Conservation (phyloP, 2,888 invertebrate genomes). For the Megastigmus dorsalis region DNA sequence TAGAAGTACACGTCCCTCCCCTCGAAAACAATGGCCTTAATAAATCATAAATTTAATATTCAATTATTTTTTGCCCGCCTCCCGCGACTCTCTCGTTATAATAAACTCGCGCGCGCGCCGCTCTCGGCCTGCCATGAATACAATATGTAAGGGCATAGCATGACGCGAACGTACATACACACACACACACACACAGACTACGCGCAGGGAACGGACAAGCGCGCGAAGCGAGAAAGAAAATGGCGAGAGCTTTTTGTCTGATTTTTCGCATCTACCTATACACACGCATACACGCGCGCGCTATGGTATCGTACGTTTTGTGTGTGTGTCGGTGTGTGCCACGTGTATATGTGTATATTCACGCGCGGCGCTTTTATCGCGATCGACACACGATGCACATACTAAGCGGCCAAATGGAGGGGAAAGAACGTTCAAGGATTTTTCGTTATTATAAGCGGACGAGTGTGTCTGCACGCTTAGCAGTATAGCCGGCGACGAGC, state of each 20-base stretch:
- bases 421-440: slow-evolving; percentile 21
- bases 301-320: neutral
- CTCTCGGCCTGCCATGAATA: slow-evolving; percentile 2
- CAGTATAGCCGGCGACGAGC: neutral
- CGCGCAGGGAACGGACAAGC: neutral
- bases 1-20: too few species aligned
- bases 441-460: slow-evolving; percentile 16
- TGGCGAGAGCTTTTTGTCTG: slow-evolving; percentile 15
- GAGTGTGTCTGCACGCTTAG: too few species aligned
- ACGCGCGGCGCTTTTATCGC: slow-evolving; percentile 34
- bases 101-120: neutral
- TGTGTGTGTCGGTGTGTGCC: neutral
- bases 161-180: neutral
- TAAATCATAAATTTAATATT: slow-evolving; percentile 52
- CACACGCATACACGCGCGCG: too few species aligned
- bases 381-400: slow-evolving; percentile 28
- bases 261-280: slow-evolving; percentile 26
- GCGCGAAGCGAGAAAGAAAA: neutral
- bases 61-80: slow-evolving; percentile 42
- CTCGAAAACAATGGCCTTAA: slow-evolving; percentile 44
- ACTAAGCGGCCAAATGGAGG: neutral
- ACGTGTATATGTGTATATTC: neutral
- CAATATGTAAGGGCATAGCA: neutral
- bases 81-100: neutral
- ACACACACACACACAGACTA: neutral